These are phyloP conservation scores for Hydraecia micacea DNA, from an alignment of 2,888 invertebrate species.

Conservation along the genomic window DNA sequence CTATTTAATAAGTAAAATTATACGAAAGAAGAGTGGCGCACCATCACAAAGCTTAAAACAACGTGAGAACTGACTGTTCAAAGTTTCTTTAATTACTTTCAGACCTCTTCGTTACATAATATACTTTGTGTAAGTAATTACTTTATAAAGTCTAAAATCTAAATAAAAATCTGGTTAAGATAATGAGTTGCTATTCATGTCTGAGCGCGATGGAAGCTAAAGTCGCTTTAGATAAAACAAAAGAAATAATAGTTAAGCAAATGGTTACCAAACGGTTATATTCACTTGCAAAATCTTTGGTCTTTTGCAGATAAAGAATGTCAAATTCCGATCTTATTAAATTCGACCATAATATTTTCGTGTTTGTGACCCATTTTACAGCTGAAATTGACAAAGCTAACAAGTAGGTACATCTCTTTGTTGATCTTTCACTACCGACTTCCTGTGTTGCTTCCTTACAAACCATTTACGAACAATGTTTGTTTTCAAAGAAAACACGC, in stretches of 20 bases:
- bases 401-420: background rate
- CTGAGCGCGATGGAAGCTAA: background rate
- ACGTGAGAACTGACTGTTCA: background rate
- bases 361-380: background rate
- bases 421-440: background rate
- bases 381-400: background rate
- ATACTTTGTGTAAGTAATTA: conserved; percentile 18
- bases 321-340: background rate
- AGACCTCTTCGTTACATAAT: background rate
- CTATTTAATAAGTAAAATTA: background rate
- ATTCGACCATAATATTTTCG: background rate
- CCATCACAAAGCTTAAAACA: background rate
- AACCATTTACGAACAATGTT: background rate
- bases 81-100: background rate
- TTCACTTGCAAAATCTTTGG: background rate
- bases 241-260: background rate
- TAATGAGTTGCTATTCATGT: conserved; percentile 9
- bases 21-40: background rate
- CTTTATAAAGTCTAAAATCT: background rate
- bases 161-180: background rate
- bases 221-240: background rate
- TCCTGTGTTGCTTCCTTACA: background rate
- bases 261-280: background rate
- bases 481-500: background rate
- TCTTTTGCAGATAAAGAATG: background rate